Evolutionary conservation across 2,113 vertebrate genomes (phyloP).

Genomic region (Heteronetta atricapilla): DNA sequence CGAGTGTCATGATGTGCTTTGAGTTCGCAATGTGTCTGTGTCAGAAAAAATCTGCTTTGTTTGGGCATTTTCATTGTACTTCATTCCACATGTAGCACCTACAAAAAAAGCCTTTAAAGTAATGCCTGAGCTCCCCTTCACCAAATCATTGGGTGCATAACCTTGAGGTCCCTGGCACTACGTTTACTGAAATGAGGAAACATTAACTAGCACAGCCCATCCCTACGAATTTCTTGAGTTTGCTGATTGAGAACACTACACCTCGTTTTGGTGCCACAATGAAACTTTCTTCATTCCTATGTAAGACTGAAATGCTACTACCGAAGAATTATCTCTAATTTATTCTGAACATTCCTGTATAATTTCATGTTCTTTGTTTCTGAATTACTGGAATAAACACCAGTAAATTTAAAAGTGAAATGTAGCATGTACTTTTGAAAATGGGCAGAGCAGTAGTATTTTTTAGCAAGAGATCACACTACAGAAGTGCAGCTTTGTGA

Average conservation of each 20-base stretch:
- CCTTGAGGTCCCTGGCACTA: neutral
- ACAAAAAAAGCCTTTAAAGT: neutral
- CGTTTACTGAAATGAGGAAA: neutral
- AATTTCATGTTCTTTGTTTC: neutral
- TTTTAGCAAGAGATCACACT: neutral
- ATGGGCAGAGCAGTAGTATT: neutral
- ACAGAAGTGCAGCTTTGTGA: neutral
- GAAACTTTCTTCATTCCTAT: neutral
- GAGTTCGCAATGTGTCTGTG: neutral
- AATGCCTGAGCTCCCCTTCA: neutral
- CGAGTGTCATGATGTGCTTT: neutral
- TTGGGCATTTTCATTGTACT: neutral
- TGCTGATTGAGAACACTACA: neutral
- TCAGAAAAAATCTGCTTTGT: neutral
- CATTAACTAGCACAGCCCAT: neutral
- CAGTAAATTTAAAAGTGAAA: conserved; percentile 41
- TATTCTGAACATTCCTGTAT: neutral
- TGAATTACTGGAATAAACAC: neutral
- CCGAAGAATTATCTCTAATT: neutral
- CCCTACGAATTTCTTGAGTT: neutral
- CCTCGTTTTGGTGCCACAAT: neutral
- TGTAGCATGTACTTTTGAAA: neutral
- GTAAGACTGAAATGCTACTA: neutral
- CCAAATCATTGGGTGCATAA: neutral
- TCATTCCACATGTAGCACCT: neutral